These are phyloP conservation scores for Axis porcinus DNA, from an alignment of 2,113 vertebrate genomes.

Conservation along the genomic window DNA sequence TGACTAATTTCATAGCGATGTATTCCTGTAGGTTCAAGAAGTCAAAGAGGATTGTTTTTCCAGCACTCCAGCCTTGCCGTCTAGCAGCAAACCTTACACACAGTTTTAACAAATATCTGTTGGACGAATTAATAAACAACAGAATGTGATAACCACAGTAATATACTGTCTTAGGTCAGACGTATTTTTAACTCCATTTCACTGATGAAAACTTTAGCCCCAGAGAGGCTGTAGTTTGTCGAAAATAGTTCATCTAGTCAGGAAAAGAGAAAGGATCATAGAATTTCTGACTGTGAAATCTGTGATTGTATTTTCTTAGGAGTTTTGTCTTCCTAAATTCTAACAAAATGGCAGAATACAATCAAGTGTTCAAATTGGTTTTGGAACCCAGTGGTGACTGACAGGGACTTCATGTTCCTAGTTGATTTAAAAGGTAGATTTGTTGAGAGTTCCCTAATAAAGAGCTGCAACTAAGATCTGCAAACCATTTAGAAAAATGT, in stretches of 20 bases:
- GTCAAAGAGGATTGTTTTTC: background rate
- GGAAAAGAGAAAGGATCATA: background rate
- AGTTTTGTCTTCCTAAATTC: background rate
- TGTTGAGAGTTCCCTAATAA: background rate
- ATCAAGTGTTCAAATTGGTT: background rate
- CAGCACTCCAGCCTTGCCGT: no score
- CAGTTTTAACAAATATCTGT: background rate
- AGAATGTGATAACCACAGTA: background rate
- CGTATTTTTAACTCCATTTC: background rate
- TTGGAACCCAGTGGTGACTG: background rate
- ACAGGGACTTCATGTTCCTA: background rate
- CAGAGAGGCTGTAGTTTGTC: background rate
- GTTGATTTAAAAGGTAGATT: background rate
- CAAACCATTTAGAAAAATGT: background rate
- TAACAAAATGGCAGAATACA: background rate
- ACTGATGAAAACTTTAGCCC: background rate
- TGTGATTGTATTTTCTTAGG: background rate
- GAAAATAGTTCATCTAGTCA: background rate
- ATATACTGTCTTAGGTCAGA: background rate
- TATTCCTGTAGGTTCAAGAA: background rate
- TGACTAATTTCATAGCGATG: fast-evolving
- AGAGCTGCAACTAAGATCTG: background rate
- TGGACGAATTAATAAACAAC: background rate
- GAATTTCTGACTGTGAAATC: background rate
- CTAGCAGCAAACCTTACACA: background rate